phyloP scores from a whole-genome alignment of 2,113 vertebrate species.

The Hippocampus zosterae region DNA sequence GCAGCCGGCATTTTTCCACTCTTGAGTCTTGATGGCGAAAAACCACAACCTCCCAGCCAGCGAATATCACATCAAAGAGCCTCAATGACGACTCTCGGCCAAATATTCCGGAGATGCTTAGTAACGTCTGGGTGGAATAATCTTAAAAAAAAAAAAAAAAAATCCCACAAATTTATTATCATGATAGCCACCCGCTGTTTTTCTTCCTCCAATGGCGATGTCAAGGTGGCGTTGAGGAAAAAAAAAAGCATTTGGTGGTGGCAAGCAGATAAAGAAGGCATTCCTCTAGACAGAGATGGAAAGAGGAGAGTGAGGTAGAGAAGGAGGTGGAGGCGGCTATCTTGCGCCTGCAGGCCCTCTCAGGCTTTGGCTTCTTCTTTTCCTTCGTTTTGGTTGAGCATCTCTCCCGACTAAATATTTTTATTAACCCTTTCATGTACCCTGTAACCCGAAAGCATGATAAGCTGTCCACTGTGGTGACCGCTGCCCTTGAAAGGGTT shows the following conservation, averaged over 20 bases:
- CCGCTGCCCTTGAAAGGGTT: no score
- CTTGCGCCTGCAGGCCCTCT: not conserved
- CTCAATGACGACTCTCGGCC: not conserved
- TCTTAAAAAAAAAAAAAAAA: not conserved
- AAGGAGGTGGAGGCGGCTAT: not conserved
- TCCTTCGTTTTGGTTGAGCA: not conserved
- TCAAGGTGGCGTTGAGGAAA: not conserved
- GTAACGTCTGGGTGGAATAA: not conserved
- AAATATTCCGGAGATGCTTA: not conserved
- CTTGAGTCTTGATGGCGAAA: not conserved
- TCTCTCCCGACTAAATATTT: not conserved
- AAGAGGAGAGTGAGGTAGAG: not conserved
- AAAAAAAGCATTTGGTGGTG: not conserved
- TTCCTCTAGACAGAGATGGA: not conserved
- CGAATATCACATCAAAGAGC: slow-evolving; percentile 1
- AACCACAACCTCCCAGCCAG: slow-evolving; percentile 2
- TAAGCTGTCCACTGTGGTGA: no score
- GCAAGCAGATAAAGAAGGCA: not conserved
- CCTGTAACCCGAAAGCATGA: no score
- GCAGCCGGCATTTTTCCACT: not conserved
- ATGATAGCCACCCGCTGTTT: not conserved
- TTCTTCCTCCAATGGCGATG: not conserved
- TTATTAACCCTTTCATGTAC: no score
- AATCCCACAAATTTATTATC: not conserved
- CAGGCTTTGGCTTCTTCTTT: not conserved